Percentiles rank a stretch among this genome's conserved stretches.
Conservation (phyloP, 1,140 invertebrate genomes). For the Polypedilum pembai region DNA sequence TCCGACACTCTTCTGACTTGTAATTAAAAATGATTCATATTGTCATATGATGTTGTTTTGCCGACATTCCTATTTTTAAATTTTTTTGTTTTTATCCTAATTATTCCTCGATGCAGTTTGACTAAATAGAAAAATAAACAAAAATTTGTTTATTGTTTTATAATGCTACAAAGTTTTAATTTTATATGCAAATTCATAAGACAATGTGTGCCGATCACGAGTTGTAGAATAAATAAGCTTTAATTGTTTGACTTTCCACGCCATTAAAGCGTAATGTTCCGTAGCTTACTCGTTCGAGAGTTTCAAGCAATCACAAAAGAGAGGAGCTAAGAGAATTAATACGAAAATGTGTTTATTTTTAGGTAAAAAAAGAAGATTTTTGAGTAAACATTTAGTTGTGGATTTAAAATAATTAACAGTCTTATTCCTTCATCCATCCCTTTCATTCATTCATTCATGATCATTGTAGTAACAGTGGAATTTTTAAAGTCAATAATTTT, state of each 20-base stretch:
- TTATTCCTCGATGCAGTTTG: too few relatives aligned
- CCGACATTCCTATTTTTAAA: too few relatives aligned
- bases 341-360: conserved; percentile 16
- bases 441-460: not conserved
- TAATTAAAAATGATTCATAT: not conserved
- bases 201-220: conserved; percentile 16
- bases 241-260: conserved; percentile 23
- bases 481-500: not conserved
- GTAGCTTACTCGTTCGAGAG: not conserved
- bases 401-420: conserved; percentile 24
- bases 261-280: conserved; percentile 21
- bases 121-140: too few relatives aligned
- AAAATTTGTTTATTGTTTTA: too few relatives aligned
- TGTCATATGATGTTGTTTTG: too few relatives aligned
- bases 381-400: conserved; percentile 15
- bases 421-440: not conserved
- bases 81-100: too few relatives aligned
- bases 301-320: not conserved
- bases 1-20: not conserved
- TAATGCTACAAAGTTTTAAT: not conserved
- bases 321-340: conserved; percentile 21
- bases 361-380: not conserved
- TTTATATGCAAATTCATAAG: not conserved
- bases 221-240: conserved; percentile 3
- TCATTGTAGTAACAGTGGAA: not conserved